Evolutionary conservation across 2,797 vertebrate species (phyloP).

Genomic region (Crypturellus tataupa): DNA sequence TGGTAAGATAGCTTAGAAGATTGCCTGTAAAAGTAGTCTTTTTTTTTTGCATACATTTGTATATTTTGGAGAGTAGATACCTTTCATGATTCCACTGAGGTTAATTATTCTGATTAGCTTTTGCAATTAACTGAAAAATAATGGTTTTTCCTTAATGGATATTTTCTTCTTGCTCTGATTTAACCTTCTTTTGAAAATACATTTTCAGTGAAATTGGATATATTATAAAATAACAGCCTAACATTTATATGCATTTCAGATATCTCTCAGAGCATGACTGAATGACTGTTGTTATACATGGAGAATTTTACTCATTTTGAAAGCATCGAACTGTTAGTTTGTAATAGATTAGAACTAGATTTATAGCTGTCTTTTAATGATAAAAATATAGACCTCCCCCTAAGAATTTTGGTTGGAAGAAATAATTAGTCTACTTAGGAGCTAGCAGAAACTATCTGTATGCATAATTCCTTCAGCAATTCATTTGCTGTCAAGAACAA

Average conservation of each 20-base stretch:
- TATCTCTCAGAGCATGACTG: neutral
- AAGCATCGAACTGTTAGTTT: neutral
- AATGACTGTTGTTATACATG: neutral
- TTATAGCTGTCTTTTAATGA: neutral
- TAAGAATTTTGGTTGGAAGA: neutral
- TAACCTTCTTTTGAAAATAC: neutral
- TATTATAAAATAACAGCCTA: neutral
- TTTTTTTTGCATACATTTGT: constrained; percentile 7
- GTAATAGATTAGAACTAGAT: neutral
- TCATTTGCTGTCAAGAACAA: neutral
- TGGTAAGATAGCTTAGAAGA: neutral
- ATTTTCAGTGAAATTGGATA: neutral
- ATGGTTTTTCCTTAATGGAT: constrained; percentile 53
- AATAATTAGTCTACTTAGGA: neutral
- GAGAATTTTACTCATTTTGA: neutral
- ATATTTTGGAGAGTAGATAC: neutral
- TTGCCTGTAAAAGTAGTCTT: neutral
- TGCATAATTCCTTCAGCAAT: neutral
- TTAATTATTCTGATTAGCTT: constrained; percentile 58
- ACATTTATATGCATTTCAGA: neutral
- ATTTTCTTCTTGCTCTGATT: constrained; percentile 44
- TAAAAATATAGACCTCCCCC: neutral
- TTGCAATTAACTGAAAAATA: constrained; percentile 50
- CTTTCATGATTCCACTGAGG: constrained; percentile 30
- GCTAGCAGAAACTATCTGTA: neutral